Evolutionary conservation across 2,113 vertebrate species (phyloP).

Genomic region (Calidris pugnax): DNA sequence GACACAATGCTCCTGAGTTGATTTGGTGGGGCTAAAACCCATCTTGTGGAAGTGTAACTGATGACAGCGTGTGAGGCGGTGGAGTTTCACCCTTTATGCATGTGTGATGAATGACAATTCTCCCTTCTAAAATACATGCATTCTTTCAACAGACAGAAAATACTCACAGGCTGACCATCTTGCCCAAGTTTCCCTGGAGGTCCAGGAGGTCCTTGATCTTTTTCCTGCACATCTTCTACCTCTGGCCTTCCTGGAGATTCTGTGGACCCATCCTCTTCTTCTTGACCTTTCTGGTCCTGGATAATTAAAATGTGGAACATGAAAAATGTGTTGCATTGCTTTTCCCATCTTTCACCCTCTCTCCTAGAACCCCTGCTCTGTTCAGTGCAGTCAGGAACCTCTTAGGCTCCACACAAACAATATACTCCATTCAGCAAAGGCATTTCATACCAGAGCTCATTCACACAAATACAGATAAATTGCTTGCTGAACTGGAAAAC

Average conservation of each 20-base stretch:
- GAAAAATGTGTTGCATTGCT: not conserved
- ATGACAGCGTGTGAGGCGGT: not conserved
- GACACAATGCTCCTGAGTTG: not conserved
- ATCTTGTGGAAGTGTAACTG: not conserved
- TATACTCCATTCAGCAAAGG: not conserved
- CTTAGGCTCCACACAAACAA: not conserved
- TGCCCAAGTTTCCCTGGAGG: slow-evolving; percentile 51
- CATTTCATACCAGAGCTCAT: not conserved
- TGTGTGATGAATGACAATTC: too few species aligned
- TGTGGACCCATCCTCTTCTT: slow-evolving; percentile 68
- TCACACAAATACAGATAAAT: not conserved
- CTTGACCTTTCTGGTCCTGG: slow-evolving; percentile 68
- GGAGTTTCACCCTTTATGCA: not conserved
- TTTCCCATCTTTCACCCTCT: not conserved
- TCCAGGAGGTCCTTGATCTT: slow-evolving; percentile 66
- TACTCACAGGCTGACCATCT: slow-evolving; percentile 77
- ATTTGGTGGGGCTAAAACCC: not conserved
- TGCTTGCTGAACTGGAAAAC: not conserved
- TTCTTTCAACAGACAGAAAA: not conserved
- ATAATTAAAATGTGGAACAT: not conserved
- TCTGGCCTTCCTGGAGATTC: slow-evolving; percentile 63
- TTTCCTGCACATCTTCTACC: slow-evolving; percentile 69
- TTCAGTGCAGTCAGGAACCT: not conserved
- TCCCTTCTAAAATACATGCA: not conserved
- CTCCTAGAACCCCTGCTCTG: not conserved